phyloP scores from a whole-genome alignment of 2,113 vertebrate genomes.

The Polyodon spathula region DNA sequence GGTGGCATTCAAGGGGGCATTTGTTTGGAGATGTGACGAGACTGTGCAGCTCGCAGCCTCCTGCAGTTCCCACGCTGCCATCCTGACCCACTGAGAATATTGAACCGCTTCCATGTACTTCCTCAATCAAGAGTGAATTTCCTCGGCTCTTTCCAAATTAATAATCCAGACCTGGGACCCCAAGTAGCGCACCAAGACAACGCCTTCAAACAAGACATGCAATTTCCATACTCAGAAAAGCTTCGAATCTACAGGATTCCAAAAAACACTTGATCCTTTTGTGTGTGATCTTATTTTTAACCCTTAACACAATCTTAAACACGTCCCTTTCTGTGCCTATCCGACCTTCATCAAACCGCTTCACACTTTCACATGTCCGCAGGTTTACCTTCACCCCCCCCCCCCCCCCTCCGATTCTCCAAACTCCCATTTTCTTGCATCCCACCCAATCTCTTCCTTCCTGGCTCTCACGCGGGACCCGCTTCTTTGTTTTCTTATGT shows the following conservation, averaged over 20 bases:
- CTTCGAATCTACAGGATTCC: too few relatives aligned
- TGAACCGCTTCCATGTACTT: conserved; percentile 52
- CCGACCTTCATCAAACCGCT: background rate
- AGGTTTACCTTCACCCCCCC: background rate
- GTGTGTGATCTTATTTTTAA: too few relatives aligned
- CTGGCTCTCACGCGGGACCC: background rate
- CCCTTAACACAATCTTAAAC: too few relatives aligned
- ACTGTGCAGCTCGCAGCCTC: conserved; percentile 35
- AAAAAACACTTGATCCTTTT: too few relatives aligned
- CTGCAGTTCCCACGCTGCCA: conserved; percentile 59
- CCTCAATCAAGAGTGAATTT: conserved; percentile 62
- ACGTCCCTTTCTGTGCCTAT: too few relatives aligned
- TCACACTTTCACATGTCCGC: background rate
- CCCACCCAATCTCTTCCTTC: conserved; percentile 53
- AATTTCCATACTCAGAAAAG: conserved; percentile 9
- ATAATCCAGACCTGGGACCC: conserved; percentile 32
- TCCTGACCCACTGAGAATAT: conserved; percentile 54
- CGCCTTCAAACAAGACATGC: background rate
- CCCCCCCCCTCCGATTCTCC: conserved; percentile 22
- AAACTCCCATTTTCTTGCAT: conserved; percentile 30
- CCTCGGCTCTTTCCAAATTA: conserved; percentile 46
- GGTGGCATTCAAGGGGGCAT: background rate
- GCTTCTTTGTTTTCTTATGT: conserved; percentile 3
- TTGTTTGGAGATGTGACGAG: conserved; percentile 33
- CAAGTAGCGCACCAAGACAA: background rate